Conservation (phyloP, 2,113 vertebrate species). For the Phaethon lepturus region DNA sequence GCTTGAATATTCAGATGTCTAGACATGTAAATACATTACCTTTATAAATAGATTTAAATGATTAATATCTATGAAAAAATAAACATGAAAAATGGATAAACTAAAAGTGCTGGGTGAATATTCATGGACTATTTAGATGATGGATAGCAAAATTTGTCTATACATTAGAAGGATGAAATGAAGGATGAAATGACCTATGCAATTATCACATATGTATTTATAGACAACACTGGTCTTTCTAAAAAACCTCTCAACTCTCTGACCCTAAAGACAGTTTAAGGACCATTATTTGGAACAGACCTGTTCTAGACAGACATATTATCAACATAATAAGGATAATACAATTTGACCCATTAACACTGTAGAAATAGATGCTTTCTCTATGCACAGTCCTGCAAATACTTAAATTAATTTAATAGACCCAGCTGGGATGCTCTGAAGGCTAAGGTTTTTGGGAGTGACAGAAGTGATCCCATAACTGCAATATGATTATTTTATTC, state of each 20-base stretch:
- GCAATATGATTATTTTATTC: background rate
- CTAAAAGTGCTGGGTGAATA: background rate
- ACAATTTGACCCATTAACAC: background rate
- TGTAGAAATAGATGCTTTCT: background rate
- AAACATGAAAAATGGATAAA: slow-evolving; percentile 54
- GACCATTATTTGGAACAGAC: background rate
- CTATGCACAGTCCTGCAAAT: background rate
- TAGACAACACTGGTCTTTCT: background rate
- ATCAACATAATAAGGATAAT: background rate
- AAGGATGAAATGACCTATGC: background rate
- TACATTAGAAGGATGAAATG: background rate
- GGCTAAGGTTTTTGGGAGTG: background rate
- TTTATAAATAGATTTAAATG: slow-evolving; percentile 64
- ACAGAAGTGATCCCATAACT: background rate
- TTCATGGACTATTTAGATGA: background rate
- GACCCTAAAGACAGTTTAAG: background rate
- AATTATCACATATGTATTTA: background rate
- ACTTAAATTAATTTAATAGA: background rate
- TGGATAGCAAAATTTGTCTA: background rate
- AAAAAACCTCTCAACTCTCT: background rate
- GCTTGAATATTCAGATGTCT: slow-evolving; percentile 22
- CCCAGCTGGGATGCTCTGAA: background rate
- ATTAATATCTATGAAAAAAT: slow-evolving; percentile 51
- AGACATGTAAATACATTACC: slow-evolving; percentile 36
- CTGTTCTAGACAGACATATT: background rate